phyloP scores from a whole-genome alignment of 2,113 vertebrate genomes.

The Ochotona princeps region DNA sequence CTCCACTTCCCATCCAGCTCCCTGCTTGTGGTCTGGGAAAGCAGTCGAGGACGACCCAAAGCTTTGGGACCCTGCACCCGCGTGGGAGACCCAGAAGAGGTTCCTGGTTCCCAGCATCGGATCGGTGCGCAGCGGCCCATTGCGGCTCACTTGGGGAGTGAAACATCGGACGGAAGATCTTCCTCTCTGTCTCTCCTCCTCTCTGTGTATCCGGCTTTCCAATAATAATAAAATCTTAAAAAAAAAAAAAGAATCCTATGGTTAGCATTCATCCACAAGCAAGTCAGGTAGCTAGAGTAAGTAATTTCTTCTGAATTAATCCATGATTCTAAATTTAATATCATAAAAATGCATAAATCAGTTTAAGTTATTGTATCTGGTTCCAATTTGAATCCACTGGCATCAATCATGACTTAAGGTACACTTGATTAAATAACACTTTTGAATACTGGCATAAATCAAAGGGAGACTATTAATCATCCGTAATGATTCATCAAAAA shows the following conservation, averaged over 20 bases:
- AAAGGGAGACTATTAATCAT: neutral
- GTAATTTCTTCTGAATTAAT: slow-evolving; percentile 41
- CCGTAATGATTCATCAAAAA: neutral
- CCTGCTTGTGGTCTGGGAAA: too few relatives aligned
- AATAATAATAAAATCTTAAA: too few relatives aligned
- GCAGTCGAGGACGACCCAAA: too few relatives aligned
- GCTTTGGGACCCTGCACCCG: too few relatives aligned
- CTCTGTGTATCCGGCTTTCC: too few relatives aligned
- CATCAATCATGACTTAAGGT: neutral
- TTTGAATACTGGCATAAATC: neutral
- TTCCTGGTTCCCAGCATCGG: too few relatives aligned
- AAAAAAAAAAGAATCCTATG: slow-evolving; percentile 12
- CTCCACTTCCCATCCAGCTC: too few relatives aligned
- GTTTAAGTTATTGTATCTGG: neutral
- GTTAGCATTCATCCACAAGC: slow-evolving; percentile 32
- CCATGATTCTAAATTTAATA: slow-evolving; percentile 18
- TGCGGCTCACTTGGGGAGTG: too few relatives aligned
- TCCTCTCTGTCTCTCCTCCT: too few relatives aligned
- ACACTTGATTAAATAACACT: neutral
- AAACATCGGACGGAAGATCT: too few relatives aligned
- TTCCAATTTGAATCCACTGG: neutral
- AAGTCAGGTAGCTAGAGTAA: neutral
- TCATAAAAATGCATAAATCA: slow-evolving; percentile 9
- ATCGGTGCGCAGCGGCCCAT: too few relatives aligned
- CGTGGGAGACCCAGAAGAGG: too few relatives aligned